Conservation (phyloP, 2,113 vertebrate species). For the Ahaetulla prasina region DNA sequence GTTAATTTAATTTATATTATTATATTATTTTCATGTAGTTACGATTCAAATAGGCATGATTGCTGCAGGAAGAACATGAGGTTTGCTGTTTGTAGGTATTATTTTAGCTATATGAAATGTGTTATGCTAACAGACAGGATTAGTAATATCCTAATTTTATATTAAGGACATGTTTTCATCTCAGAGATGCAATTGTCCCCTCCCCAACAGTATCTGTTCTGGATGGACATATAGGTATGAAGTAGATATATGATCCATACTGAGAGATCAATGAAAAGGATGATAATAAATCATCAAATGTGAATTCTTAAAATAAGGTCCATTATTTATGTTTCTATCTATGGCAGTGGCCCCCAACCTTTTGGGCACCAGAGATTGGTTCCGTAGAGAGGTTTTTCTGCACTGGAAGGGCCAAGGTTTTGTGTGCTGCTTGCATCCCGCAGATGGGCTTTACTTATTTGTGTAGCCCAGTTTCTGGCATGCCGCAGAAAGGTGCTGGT, state of each 20-base stretch:
- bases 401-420: no score
- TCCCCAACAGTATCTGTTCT: not conserved
- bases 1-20: not conserved
- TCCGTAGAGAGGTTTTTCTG: no score
- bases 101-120: not conserved
- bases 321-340: not conserved
- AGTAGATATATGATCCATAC: slow-evolving; percentile 14
- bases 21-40: not conserved
- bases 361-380: no score
- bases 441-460: no score
- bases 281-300: not conserved
- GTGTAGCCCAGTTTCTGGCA: no score
- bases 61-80: not conserved
- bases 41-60: not conserved
- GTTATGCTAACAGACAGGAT: not conserved
- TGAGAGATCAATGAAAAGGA: not conserved
- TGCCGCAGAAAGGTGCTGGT: no score
- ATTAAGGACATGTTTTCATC: not conserved
- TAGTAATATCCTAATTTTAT: not conserved
- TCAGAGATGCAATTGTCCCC: slow-evolving; percentile 39
- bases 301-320: slow-evolving; percentile 10
- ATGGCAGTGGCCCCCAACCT: no score
- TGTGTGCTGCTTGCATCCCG: no score
- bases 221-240: not conserved
- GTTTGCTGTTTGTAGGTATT: not conserved